These are phyloP conservation scores for Artibeus jamaicensis DNA, from an alignment of 2,797 vertebrate species.

Conservation along the genomic window DNA sequence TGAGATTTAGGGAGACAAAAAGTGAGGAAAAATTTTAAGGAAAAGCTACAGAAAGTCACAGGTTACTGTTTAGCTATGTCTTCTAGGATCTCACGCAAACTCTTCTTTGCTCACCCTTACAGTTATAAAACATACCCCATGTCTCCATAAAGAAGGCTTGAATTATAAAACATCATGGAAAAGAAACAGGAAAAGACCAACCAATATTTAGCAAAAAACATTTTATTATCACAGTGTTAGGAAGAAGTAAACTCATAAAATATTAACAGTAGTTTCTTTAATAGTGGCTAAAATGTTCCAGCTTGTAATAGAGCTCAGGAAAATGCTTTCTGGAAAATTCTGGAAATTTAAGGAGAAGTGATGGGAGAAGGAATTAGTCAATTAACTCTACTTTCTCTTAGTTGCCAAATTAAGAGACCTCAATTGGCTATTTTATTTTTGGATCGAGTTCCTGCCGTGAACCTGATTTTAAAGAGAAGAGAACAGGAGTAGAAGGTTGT, in stretches of 20 bases:
- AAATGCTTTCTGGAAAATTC: constrained; percentile 25
- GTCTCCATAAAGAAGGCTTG: not conserved
- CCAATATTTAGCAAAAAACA: constrained; percentile 6
- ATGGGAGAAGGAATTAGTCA: not conserved
- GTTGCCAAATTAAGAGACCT: not conserved
- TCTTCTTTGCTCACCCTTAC: not conserved
- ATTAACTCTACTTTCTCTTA: not conserved
- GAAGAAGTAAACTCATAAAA: constrained; percentile 36
- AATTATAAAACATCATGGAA: not conserved
- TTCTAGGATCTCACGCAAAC: not conserved
- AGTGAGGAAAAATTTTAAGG: not conserved
- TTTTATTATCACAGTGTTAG: not conserved
- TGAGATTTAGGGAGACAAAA: not conserved
- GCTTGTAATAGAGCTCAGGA: not conserved
- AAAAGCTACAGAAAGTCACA: not conserved
- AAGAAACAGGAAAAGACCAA: not conserved
- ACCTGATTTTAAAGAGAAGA: not conserved
- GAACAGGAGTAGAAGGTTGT: not conserved
- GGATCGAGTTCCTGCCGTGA: not conserved
- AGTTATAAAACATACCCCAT: not conserved
- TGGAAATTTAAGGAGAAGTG: constrained; percentile 20
- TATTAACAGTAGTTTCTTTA: constrained; percentile 27
- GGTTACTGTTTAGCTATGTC: not conserved
- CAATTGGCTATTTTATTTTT: not conserved
- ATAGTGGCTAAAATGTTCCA: constrained; percentile 24